Conservation (phyloP, 2,797 vertebrate species). For the Sebastes oblongus region DNA sequence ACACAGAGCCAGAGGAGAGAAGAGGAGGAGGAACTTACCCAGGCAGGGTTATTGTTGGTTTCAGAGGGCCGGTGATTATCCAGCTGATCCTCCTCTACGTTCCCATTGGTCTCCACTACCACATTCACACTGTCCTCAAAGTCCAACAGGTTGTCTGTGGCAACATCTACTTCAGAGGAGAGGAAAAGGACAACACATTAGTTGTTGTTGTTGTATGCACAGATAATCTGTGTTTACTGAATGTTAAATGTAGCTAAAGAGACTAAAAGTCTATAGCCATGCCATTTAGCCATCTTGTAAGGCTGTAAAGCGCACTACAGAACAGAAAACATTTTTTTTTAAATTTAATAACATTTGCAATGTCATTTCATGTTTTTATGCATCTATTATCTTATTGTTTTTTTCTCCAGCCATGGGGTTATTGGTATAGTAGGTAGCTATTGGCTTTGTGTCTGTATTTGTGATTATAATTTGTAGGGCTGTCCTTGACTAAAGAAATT, state of each 20-base stretch:
- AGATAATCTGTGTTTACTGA: background rate
- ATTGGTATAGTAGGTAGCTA: background rate
- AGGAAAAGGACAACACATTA: background rate
- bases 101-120: slow-evolving; percentile 73
- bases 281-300: background rate
- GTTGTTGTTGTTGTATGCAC: background rate
- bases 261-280: background rate
- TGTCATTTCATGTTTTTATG: background rate
- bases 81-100: slow-evolving; percentile 55
- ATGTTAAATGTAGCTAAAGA: background rate
- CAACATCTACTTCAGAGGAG: slow-evolving; percentile 72
- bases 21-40: slow-evolving; percentile 78
- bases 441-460: background rate
- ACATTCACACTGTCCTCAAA: slow-evolving; percentile 80
- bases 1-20: background rate
- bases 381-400: background rate
- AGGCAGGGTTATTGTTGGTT: slow-evolving; percentile 76
- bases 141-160: slow-evolving; percentile 88
- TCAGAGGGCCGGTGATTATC: slow-evolving; percentile 75
- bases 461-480: background rate
- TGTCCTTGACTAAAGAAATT: too few species aligned
- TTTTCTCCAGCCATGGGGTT: background rate
- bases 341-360: background rate
- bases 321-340: background rate
- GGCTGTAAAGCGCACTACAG: background rate